phyloP scores from a whole-genome alignment of 2,113 vertebrate genomes.

The Nyctereutes procyonoides region DNA sequence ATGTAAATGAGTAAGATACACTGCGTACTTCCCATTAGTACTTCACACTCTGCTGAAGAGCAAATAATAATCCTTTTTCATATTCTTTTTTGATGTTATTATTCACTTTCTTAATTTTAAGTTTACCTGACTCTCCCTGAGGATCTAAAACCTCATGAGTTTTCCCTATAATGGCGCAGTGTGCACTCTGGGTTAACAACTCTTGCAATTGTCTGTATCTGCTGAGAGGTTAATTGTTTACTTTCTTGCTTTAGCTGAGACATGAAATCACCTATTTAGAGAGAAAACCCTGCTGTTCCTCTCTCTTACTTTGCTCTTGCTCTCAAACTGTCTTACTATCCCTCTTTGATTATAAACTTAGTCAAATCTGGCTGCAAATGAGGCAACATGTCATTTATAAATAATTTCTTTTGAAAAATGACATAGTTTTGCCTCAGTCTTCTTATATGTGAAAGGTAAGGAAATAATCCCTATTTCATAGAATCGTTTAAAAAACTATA shows the following conservation, averaged over 20 bases:
- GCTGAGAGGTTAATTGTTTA: conserved; percentile 39
- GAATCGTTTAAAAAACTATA: background rate
- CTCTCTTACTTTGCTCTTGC: background rate
- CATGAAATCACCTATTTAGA: background rate
- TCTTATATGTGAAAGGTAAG: background rate
- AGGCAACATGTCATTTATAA: background rate
- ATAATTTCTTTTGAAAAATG: background rate
- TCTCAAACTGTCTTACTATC: background rate
- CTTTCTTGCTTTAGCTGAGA: background rate
- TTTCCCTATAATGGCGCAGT: background rate
- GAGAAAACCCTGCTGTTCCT: background rate
- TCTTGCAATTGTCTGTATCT: background rate
- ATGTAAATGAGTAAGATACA: background rate
- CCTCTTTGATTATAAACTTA: background rate
- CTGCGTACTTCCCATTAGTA: background rate
- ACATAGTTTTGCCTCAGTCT: background rate
- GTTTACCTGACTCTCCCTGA: background rate
- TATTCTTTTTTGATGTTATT: background rate
- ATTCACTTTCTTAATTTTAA: background rate
- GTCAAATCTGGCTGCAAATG: background rate
- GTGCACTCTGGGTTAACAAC: background rate
- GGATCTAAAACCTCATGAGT: background rate
- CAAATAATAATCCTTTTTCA: background rate
- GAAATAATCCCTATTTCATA: background rate
- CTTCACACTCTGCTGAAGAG: background rate